Conservation (phyloP, 2,888 invertebrate species). For the Temnothorax unifasciatus region DNA sequence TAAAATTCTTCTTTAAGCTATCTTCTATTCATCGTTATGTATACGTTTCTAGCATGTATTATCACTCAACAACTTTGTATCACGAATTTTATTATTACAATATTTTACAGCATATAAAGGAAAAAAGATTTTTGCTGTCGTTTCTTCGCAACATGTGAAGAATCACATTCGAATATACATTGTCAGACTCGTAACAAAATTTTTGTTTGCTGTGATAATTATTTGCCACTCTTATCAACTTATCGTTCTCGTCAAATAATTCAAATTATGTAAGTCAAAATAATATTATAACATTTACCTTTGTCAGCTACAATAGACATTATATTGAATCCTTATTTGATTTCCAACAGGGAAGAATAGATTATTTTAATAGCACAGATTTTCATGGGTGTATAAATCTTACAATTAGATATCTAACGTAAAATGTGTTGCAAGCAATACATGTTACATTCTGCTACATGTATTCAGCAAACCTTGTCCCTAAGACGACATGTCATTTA, state of each 20-base stretch:
- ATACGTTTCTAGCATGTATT: not conserved
- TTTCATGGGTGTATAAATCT: constrained; percentile 7
- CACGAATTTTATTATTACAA: constrained; percentile 30
- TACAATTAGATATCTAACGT: constrained; percentile 22
- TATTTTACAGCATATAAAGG: constrained; percentile 22
- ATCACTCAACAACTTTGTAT: constrained; percentile 1
- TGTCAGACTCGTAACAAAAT: not conserved
- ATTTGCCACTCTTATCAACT: not conserved
- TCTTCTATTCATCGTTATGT: not conserved
- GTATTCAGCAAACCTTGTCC: constrained; percentile 27
- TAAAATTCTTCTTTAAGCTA: constrained; percentile 10
- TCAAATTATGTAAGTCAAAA: not conserved
- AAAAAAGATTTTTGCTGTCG: not conserved
- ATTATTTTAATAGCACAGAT: constrained; percentile 20
- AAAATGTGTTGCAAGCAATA: not conserved
- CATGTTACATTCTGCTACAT: not conserved
- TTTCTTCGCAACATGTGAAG: not conserved
- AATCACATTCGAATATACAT: not conserved
- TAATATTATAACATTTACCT: constrained; percentile 14
- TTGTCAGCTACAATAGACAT: not conserved
- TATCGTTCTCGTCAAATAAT: not conserved
- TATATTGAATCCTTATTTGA: not conserved
- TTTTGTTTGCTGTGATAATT: not conserved
- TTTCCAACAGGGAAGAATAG: not conserved
- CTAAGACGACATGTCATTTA: constrained; percentile 45